These are phyloP conservation scores for Cerastoderma edule DNA, from an alignment of 2,888 invertebrate genomes.

Conservation along the genomic window DNA sequence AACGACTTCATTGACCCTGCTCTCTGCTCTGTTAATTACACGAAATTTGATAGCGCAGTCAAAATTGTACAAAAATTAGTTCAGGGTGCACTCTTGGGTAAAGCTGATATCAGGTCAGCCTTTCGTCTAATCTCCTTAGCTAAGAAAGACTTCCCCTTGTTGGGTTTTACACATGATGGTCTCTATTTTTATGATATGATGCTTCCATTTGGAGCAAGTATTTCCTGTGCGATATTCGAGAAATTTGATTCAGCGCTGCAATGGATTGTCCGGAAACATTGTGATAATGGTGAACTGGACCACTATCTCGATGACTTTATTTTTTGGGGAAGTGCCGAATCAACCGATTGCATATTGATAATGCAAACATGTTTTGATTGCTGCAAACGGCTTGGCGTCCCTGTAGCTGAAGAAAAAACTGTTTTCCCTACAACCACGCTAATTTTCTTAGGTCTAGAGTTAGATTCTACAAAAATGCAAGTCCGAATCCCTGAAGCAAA, in stretches of 20 bases:
- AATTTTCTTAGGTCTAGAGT: conserved; percentile 15
- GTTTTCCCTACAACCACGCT: conserved; percentile 22
- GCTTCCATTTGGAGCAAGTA: conserved; percentile 30
- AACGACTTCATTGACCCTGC: conserved; percentile 36
- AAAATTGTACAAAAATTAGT: conserved; percentile 33
- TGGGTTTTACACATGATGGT: conserved; percentile 37
- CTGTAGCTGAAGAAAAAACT: conserved; percentile 27
- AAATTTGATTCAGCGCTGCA: conserved; percentile 20
- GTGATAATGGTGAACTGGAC: not conserved
- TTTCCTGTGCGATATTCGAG: conserved; percentile 33
- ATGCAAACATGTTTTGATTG: conserved; percentile 17
- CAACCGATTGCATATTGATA: conserved; percentile 7
- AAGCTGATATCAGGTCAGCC: conserved; percentile 49
- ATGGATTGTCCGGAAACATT: conserved; percentile 17
- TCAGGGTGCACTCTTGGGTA: conserved; percentile 30
- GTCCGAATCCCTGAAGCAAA: conserved; percentile 2
- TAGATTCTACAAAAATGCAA: conserved; percentile 22
- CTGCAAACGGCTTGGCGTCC: conserved; percentile 15
- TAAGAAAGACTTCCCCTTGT: conserved; percentile 43
- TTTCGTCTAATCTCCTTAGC: conserved; percentile 44
- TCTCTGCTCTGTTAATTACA: conserved; percentile 38
- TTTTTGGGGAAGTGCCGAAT: conserved; percentile 12
- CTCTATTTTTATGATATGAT: conserved; percentile 35
- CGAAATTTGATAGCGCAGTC: conserved; percentile 39
- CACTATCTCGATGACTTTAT: conserved; percentile 44